phyloP scores from a whole-genome alignment of 2,113 vertebrate species.

The cat (Felis catus) region F.catus_Fca126_mat1.0 CM031420.1:68106001-68106500 shows the following conservation, averaged over 20 bases:
- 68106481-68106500: background rate
- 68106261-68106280: background rate
- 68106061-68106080: too few relatives aligned
- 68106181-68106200: background rate
- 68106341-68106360: background rate
- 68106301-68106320: background rate
- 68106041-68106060: too few relatives aligned
- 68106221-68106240: background rate
- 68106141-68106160: too few relatives aligned
- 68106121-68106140: too few relatives aligned
- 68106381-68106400: background rate
- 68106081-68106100: too few relatives aligned
- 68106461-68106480: background rate
- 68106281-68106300: background rate
- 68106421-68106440: background rate
- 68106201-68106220: background rate
- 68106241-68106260: background rate
- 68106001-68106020: too few relatives aligned
- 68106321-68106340: background rate
- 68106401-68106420: background rate
- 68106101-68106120: too few relatives aligned
- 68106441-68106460: background rate
- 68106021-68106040: too few relatives aligned
- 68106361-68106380: background rate
- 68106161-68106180: too few relatives aligned